phyloP scores from a whole-genome alignment of 2,113 vertebrate species.

The Hiodon tergisus region DNA sequence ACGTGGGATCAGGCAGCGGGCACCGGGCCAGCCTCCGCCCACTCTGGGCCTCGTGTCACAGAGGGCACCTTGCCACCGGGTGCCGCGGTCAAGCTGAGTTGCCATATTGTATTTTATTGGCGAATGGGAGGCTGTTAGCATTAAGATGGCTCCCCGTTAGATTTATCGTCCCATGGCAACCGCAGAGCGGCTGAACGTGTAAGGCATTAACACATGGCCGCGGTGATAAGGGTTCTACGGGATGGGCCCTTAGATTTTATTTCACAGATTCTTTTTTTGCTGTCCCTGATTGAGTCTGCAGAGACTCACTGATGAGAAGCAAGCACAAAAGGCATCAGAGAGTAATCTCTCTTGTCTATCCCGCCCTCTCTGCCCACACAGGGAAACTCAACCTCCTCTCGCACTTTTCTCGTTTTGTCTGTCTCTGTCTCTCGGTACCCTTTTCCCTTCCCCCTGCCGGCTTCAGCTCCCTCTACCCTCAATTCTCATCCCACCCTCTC shows the following conservation, averaged over 20 bases:
- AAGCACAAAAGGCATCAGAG: neutral
- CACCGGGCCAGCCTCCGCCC: constrained; percentile 33
- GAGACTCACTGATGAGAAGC: neutral
- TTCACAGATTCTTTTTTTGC: no score
- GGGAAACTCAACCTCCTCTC: no score
- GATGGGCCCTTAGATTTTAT: no score
- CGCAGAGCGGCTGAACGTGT: constrained; percentile 19
- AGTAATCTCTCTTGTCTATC: neutral
- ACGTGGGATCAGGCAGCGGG: constrained; percentile 36
- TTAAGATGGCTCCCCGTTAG: constrained; percentile 50
- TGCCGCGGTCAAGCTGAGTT: constrained; percentile 65
- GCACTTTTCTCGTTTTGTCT: no score
- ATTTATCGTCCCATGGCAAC: constrained; percentile 49
- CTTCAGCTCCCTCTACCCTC: no score
- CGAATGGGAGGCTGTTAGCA: constrained; percentile 54
- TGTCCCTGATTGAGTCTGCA: neutral
- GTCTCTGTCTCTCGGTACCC: no score
- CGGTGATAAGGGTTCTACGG: no score
- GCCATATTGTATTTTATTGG: constrained; percentile 69
- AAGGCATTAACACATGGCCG: no score
- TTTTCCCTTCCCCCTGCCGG: no score
- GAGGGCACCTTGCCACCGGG: constrained; percentile 55
- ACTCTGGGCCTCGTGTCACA: constrained; percentile 55
- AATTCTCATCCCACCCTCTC: no score
- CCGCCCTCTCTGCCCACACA: neutral